Base-by-base conservation (phyloP, 2,888 invertebrate genomes). In the Leucoma salicis region DNA sequence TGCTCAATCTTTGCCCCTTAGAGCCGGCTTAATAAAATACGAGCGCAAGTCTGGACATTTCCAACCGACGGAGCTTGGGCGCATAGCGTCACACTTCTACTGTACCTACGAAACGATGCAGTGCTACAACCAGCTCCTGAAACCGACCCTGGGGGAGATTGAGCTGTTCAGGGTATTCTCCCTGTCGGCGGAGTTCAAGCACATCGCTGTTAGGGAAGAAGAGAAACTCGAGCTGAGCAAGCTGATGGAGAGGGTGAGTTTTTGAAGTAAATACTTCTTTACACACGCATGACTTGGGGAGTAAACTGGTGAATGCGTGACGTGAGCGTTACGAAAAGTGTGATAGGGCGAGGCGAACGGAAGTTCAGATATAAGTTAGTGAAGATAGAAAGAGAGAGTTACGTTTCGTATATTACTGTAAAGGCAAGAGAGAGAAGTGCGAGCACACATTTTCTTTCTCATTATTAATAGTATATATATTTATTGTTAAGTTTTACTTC, bases 131-230 rank as follows among this genome's bases (percentile, higher is more conserved):
- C 98, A 99, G 75, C 91, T 99, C 34, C 83, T 99, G 49, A 99
- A 99, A 78, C 97, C 99, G 10, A 99, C 98, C 0, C 90, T 99
- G 0, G 97, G 97, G 47, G 99, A 99, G 88, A 99, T 99, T 34
- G 99, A 99, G 79, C 88, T 99, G 48, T 98, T 99, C 84, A 83
- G 96, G 1, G 99, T 99, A n/a, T 99, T 99, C 82, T 99, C 99
- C 0, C 90, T 99, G n/a, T 98, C 98, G 0, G 94, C 96, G 0
- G 99, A 99, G 85, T 99, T 99, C 89, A 94, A 93, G 58, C 94
- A 98, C 70, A 95, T 99, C 31, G 94, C 95, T 0, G 98, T 99
- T 0, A 84, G 97, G 0, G 97, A 97, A 74, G 99, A 99, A 75
- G 99, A 99, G 85, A 99, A 99, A 69, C 76, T 99, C 45, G 99